Conservation (phyloP, 2,888 invertebrate genomes). For the Harpagoxenus sublaevis region DNA sequence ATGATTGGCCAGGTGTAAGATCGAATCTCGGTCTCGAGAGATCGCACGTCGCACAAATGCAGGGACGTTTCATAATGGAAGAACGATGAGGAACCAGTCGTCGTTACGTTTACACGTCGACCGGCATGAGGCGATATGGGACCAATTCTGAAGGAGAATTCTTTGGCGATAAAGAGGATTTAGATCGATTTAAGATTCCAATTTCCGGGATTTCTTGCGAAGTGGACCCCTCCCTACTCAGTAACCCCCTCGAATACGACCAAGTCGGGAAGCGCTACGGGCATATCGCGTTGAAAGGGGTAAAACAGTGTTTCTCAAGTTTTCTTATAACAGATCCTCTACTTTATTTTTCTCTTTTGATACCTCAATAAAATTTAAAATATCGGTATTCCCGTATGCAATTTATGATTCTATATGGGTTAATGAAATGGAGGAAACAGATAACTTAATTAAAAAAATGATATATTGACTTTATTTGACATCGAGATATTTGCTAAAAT, state of each 20-base stretch:
- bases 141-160: conserved; percentile 63
- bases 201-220: conserved; percentile 79
- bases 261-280: conserved; percentile 58
- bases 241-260: conserved; percentile 44
- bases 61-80: conserved; percentile 54
- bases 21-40: conserved; percentile 39
- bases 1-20: conserved; percentile 39
- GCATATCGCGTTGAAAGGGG: conserved; percentile 72
- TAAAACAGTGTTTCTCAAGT: conserved; percentile 42
- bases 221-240: conserved; percentile 18
- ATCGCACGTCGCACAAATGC: conserved; percentile 37
- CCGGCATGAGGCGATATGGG: conserved; percentile 59
- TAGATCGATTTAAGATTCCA: conserved; percentile 84
- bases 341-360: neutral
- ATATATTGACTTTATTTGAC: neutral
- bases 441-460: conserved; percentile 1
- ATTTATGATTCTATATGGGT: neutral
- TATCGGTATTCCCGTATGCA: neutral
- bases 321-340: neutral
- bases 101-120: conserved; percentile 71
- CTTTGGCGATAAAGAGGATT: conserved; percentile 79
- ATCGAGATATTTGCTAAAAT: conserved; percentile 12
- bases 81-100: conserved; percentile 53
- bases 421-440: neutral
- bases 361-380: neutral